These are phyloP conservation scores for Palythoa grandiflora DNA, from an alignment of 92 coral and sea anemone genomes.

Conservation along the genomic window DNA sequence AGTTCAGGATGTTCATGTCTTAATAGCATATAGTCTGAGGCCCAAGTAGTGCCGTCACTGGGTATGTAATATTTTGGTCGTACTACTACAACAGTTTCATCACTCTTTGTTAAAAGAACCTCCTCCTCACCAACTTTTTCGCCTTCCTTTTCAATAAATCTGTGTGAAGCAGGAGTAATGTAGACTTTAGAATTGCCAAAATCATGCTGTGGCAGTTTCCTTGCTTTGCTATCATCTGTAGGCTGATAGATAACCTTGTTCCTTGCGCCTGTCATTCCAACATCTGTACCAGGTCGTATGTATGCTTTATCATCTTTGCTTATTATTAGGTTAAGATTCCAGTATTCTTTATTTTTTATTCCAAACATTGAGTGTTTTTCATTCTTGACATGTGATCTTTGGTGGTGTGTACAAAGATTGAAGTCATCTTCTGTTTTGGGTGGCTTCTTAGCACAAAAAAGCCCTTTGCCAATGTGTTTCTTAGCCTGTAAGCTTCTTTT, in stretches of 20 bases:
- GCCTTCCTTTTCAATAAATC: slow-evolving; percentile 8
- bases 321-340: slow-evolving; percentile 10
- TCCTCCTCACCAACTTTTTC: slow-evolving; percentile 22
- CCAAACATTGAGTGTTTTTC: slow-evolving; percentile 20
- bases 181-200: slow-evolving; percentile 46
- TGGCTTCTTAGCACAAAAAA: slow-evolving; percentile 66
- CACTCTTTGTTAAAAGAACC: not conserved
- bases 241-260: slow-evolving; percentile 13
- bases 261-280: slow-evolving; percentile 14
- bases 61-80: slow-evolving; percentile 37
- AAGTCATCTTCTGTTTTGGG: slow-evolving; percentile 54
- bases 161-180: slow-evolving; percentile 32
- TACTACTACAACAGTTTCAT: slow-evolving; percentile 32
- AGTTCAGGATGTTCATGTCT: slow-evolving; percentile 21
- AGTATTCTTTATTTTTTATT: not conserved
- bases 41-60: slow-evolving; percentile 38
- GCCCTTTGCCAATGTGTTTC: slow-evolving; percentile 52
- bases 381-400: slow-evolving; percentile 52
- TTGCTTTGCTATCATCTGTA: slow-evolving; percentile 9
- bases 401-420: slow-evolving; percentile 46
- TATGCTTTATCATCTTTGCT: slow-evolving; percentile 37
- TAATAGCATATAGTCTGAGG: slow-evolving; percentile 19
- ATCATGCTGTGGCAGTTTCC: slow-evolving; percentile 41
- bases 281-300: slow-evolving; percentile 25
- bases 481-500: slow-evolving; percentile 45